phyloP scores from a whole-genome alignment of 2,113 vertebrate species.

The Podocnemis expansa region DNA sequence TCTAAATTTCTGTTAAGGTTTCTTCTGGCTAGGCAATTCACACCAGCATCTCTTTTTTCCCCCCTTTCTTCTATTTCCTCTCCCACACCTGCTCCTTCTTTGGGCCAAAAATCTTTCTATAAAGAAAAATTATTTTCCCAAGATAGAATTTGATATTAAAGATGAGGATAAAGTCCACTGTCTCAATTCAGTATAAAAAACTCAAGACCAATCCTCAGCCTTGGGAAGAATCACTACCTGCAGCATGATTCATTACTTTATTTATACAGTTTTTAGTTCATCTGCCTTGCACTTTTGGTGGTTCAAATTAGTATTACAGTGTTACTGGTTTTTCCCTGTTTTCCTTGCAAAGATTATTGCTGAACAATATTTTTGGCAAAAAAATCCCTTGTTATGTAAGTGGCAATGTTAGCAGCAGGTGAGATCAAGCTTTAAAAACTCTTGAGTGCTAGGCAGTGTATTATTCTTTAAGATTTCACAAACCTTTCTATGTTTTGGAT shows the following conservation, averaged over 20 bases:
- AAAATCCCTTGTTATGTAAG: neutral
- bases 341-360: neutral
- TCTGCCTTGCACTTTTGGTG: neutral
- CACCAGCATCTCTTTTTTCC: neutral
- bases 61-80: rapidly evolving
- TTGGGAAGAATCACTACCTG: neutral
- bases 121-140: neutral
- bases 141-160: neutral
- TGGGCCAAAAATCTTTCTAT: neutral
- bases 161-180: neutral
- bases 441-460: neutral
- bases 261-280: neutral
- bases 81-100: neutral
- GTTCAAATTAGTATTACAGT: neutral
- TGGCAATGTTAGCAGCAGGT: neutral
- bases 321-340: neutral
- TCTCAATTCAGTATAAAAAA: neutral
- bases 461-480: neutral
- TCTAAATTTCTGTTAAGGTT: neutral
- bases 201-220: neutral
- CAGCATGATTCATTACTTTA: neutral
- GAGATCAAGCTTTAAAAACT: neutral
- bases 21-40: neutral
- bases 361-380: conserved; percentile 2
- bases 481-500: neutral